phyloP scores from a whole-genome alignment of 2,797 vertebrate species.

The Trichosurus vulpecula region DNA sequence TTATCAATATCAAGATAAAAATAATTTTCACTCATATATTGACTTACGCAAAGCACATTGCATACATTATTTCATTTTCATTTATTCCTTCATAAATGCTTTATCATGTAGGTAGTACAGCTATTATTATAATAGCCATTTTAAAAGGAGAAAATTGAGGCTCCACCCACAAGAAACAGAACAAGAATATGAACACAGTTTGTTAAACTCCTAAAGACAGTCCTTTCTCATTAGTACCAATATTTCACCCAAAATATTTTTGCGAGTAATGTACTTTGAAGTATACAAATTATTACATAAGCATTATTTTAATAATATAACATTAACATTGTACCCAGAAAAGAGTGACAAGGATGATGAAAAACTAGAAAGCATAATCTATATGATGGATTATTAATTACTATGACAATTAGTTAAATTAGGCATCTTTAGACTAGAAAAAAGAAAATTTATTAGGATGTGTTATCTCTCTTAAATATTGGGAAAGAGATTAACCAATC shows the following conservation, averaged over 20 bases:
- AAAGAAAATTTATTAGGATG: neutral
- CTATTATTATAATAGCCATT: neutral
- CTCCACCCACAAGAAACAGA: neutral
- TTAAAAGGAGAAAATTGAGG: neutral
- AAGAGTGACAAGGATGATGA: neutral
- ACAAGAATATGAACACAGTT: neutral
- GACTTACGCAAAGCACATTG: neutral
- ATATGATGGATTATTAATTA: neutral
- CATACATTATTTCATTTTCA: neutral
- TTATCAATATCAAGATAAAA: neutral
- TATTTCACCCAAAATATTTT: neutral
- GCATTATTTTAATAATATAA: neutral
- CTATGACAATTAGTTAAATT: neutral
- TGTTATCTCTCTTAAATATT: neutral
- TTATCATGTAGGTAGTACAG: neutral
- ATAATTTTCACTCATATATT: neutral
- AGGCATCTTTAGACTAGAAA: neutral
- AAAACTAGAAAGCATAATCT: neutral
- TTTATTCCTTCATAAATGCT: neutral
- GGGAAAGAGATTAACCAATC: neutral
- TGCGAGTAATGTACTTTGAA: neutral
- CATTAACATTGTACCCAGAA: neutral
- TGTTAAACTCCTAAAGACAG: neutral
- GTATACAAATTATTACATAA: neutral
- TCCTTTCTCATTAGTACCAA: neutral